Evolutionary conservation across 2,888 invertebrate genomes (phyloP), one percentile per base, ranked within the genome.

Genomic region (Coenonympha arcania): DNA sequence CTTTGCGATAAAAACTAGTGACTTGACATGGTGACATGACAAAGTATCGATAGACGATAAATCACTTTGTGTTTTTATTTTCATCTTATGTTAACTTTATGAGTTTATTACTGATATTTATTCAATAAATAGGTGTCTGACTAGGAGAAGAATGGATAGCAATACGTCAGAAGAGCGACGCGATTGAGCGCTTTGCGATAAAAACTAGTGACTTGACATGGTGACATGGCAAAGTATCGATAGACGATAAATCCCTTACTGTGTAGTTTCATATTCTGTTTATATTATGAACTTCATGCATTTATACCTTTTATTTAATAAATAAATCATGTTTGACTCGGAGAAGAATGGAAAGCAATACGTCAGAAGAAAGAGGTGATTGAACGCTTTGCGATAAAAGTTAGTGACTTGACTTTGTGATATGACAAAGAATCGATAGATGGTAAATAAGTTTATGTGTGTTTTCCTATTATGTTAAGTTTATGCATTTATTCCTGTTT

Each of bases 261-360:
- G n/a, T n/a, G n/a, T n/a, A n/a, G n/a, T n/a, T n/a, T n/a, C n/a
- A n/a, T n/a, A n/a, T n/a, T n/a, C n/a, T n/a, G n/a, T n/a, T n/a
- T n/a, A n/a, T n/a, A n/a, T n/a, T n/a, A n/a, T n/a, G n/a, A n/a
- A n/a, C n/a, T n/a, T n/a, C n/a, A n/a, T n/a, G n/a, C n/a, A n/a
- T n/a, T n/a, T n/a, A n/a, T n/a, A n/a, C n/a, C n/a, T n/a, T n/a
- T n/a, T n/a, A n/a, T n/a, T n/a, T n/a, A n/a, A n/a, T n/a, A n/a
- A n/a, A n/a, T n/a, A n/a, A n/a, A n/a, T n/a, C n/a, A n/a, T n/a
- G n/a, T n/a, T n/a, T n/a, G n/a, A n/a, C n/a, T n/a, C n/a, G 28
- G 11, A 36, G 79, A 82, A 73, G 73, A 79, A 83, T 83, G 80
- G 78, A 73, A 64, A 56, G 75, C 69, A 73, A 83, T 83, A 79